phyloP scores from a whole-genome alignment of 2,113 vertebrate species.

The Cyrtonyx montezumae region DNA sequence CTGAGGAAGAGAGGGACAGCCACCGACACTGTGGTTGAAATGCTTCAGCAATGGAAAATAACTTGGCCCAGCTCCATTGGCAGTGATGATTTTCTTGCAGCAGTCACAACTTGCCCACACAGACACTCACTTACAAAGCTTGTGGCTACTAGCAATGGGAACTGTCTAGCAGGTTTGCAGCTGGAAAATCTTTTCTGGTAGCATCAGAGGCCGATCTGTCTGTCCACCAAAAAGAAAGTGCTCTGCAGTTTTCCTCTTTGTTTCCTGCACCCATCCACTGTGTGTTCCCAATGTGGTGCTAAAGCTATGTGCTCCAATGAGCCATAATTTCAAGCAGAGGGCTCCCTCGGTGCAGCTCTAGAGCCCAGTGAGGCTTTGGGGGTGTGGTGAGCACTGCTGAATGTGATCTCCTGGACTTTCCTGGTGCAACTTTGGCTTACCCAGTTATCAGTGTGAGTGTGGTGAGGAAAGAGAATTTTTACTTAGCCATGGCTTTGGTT shows the following conservation, averaged over 20 bases:
- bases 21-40: not conserved
- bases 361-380: not conserved
- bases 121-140: rapidly evolving
- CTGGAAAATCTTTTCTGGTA: not conserved
- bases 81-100: not conserved
- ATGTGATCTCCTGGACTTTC: rapidly evolving
- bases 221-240: not conserved
- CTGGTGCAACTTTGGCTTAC: not conserved
- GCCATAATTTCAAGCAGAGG: not conserved
- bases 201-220: not conserved
- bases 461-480: too few relatives aligned
- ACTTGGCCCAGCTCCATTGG: rapidly evolving
- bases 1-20: not conserved
- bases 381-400: rapidly evolving
- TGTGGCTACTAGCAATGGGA: not conserved
- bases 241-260: not conserved
- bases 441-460: not conserved
- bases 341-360: not conserved
- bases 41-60: not conserved
- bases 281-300: too few relatives aligned
- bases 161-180: not conserved
- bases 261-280: not conserved
- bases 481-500: not conserved
- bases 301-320: not conserved
- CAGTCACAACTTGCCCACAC: rapidly evolving